Evolutionary conservation across 2,113 vertebrate genomes (phyloP), one percentile per base, ranked within the genome.

Genomic region (Hystrix cristata): DNA sequence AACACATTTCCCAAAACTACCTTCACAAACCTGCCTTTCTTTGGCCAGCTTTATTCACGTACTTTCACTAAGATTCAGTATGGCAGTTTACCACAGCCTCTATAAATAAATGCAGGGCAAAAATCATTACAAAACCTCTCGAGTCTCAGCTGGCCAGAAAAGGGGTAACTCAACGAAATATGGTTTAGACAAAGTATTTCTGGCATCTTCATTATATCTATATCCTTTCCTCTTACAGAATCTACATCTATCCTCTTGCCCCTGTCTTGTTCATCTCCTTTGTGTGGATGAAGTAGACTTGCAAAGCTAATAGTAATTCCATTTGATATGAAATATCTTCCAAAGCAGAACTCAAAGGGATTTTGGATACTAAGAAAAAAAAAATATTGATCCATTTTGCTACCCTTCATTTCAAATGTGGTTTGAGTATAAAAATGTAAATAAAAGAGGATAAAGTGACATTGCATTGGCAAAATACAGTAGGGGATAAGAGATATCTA

Each of bases 1-100:
- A 27, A 92, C 67, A 90, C 67, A 95, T 90, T 93, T n/a, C 76
- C n/a, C 48, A 48, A 96, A 97, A 90, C 23, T 93, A 23, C 25
- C 38, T 91, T 94, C 69, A 71, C n/a, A 27, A 95, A 96, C 87
- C 34, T 93, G n/a, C n/a, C 25, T 80, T 89, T 90, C 72, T 23
- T 2, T 91, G 43, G 3, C 10, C 23, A 82, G 38, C 18, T 91
- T 46, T 89, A 76, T 67, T 93, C 60, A 97, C 76, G n/a, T 48
- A 90, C 5, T 74, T 93, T 96, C 65, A 78, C 27, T 79, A 87
- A 83, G 46, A 94, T 93, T 88, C 91, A 96, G 27, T n/a, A 60
- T 86, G 69, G 62, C 86, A 91, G 69, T 74, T 86, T 60, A 93
- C 89, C 78, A 90, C 93, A 51, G 72, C 5, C 51, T 76, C 86